Percentiles rank a stretch among this genome's conserved stretches.
Conservation (phyloP, 2,888 invertebrate species). For the Hyppa rectilinea region DNA sequence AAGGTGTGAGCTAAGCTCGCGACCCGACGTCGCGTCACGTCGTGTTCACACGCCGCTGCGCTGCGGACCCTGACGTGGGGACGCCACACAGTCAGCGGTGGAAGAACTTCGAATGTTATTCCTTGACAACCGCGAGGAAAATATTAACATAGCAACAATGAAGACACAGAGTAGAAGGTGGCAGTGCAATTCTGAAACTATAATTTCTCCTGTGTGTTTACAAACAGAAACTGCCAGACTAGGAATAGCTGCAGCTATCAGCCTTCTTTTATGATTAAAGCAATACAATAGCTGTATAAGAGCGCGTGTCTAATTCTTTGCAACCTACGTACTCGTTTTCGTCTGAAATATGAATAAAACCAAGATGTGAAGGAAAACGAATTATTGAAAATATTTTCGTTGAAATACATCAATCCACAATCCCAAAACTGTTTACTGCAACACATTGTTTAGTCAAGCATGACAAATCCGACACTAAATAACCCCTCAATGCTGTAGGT, state of each 20-base stretch:
- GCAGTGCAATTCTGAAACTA: background rate
- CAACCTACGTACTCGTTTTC: background rate
- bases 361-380: background rate
- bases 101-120: background rate
- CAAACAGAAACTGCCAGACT: background rate
- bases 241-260: background rate
- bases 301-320: background rate
- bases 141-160: background rate
- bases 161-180: background rate
- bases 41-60: constrained; percentile 27
- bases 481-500: background rate
- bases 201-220: background rate
- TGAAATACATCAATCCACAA: background rate
- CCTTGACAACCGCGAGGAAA: background rate
- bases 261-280: background rate
- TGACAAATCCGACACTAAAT: background rate
- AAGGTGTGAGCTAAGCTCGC: constrained; percentile 57
- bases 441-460: background rate
- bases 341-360: background rate
- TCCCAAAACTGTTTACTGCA: background rate
- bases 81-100: constrained; percentile 36
- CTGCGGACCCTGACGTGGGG: constrained; percentile 10
- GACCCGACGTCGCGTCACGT: constrained; percentile 43
- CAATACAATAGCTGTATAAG: background rate
- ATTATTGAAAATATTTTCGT: background rate